Percentiles rank a stretch among this genome's conserved stretches.
Evolutionary conservation across 2,797 vertebrate genomes (phyloP).

Genomic region (Catostomus latipinnis): DNA sequence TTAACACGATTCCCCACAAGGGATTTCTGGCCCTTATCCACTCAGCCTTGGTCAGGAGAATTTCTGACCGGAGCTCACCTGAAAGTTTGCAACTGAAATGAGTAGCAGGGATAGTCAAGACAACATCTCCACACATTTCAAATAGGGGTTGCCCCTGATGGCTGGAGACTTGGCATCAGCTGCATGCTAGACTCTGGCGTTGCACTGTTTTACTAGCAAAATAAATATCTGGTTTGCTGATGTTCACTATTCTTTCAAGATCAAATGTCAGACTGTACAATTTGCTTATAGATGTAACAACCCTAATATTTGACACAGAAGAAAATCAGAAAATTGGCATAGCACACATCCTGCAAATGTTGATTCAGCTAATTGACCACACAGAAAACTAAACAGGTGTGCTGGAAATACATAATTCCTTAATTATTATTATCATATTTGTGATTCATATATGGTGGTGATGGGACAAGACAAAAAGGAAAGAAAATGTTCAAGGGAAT

Average conservation of each 20-base stretch:
- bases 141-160: constrained; percentile 41
- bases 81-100: constrained; percentile 6
- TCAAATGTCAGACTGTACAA: not conserved
- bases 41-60: constrained; percentile 52
- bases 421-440: not conserved
- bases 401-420: not conserved
- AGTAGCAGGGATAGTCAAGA: constrained; percentile 44
- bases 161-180: constrained; percentile 47
- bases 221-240: not conserved
- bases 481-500: not conserved
- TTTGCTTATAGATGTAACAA: not conserved
- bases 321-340: constrained; percentile 55
- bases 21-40: constrained; percentile 55
- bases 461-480: not conserved
- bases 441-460: not conserved
- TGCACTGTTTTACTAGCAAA: not conserved
- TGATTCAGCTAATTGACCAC: constrained; percentile 61
- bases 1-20: constrained; percentile 76
- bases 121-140: constrained; percentile 78
- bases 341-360: constrained; percentile 68
- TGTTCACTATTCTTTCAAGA: constrained; percentile 50
- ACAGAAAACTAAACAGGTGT: constrained; percentile 68
- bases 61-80: constrained; percentile 67
- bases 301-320: constrained; percentile 45
- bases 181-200: not conserved